Evolutionary conservation across 2,113 vertebrate species (phyloP).

Genomic region (Takifugu flavidus): DNA sequence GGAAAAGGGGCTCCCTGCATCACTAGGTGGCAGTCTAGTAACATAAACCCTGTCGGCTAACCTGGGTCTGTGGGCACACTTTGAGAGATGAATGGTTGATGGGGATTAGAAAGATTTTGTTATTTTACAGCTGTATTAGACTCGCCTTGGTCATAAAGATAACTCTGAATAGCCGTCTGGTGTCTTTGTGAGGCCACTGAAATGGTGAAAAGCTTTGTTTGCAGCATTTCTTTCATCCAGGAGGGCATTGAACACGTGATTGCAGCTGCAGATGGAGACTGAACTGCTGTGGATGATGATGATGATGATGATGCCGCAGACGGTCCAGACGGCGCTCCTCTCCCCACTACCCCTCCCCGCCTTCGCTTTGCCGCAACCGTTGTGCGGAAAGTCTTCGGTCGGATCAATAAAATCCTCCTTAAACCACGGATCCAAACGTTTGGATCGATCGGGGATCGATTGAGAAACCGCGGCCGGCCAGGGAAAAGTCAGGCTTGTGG

Average conservation of each 20-base stretch:
- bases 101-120: slow-evolving; percentile 46
- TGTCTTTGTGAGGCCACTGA: not conserved
- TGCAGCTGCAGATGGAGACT: slow-evolving; percentile 21
- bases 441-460: slow-evolving; percentile 64
- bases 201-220: no score
- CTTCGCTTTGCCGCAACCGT: slow-evolving; percentile 63
- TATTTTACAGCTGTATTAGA: slow-evolving; percentile 39
- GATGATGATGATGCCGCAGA: slow-evolving; percentile 56
- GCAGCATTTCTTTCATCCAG: not conserved
- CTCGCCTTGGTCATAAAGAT: slow-evolving; percentile 11
- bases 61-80: slow-evolving; percentile 40
- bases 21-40: slow-evolving; percentile 80
- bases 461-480: not conserved
- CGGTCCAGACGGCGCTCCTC: slow-evolving; percentile 55
- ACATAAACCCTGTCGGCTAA: slow-evolving; percentile 53
- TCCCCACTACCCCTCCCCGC: slow-evolving; percentile 54
- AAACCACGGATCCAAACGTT: slow-evolving; percentile 53
- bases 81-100: slow-evolving; percentile 50
- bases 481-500: slow-evolving; percentile 42
- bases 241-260: slow-evolving; percentile 20
- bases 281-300: slow-evolving; percentile 8
- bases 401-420: slow-evolving; percentile 68
- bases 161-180: slow-evolving; percentile 2
- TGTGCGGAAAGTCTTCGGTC: slow-evolving; percentile 56
- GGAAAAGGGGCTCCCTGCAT: slow-evolving; percentile 32